phyloP scores from a whole-genome alignment of 2,888 invertebrate genomes.

The Spialia ferax region DNA sequence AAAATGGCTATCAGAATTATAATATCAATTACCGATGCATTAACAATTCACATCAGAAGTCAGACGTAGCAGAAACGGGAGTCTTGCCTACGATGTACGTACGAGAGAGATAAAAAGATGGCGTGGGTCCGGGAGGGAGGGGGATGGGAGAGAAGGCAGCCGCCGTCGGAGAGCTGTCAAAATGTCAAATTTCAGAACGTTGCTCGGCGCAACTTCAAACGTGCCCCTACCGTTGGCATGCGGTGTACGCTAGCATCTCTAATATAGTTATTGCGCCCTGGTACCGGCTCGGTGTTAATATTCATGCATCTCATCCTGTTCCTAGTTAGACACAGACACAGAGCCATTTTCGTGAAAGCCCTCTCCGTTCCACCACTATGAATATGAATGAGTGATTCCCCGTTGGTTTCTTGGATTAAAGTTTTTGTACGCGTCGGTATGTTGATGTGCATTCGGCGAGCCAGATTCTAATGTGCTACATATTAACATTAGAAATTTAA shows the following conservation, averaged over 20 bases:
- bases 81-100: conserved; percentile 75
- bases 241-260: conserved; percentile 73
- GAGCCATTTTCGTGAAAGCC: conserved; percentile 84
- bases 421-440: conserved; percentile 63
- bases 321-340: conserved; percentile 77
- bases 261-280: conserved; percentile 82
- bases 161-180: conserved; percentile 86
- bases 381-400: conserved; percentile 83
- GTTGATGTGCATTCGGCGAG: conserved; percentile 45
- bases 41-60: conserved; percentile 85
- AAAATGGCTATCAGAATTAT: conserved; percentile 82
- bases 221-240: conserved; percentile 81
- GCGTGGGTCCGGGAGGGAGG: conserved; percentile 52
- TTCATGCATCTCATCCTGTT: conserved; percentile 83
- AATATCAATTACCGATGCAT: conserved; percentile 86
- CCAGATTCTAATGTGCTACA: conserved; percentile 38
- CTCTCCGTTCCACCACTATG: conserved; percentile 73
- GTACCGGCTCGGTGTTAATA: conserved; percentile 79
- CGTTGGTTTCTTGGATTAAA: conserved; percentile 78
- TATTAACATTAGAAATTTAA: conserved; percentile 42
- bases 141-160: conserved; percentile 69
- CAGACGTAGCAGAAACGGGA: conserved; percentile 83
- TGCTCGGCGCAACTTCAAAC: conserved; percentile 84
- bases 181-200: conserved; percentile 87
- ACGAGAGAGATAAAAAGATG: conserved; percentile 61